Evolutionary conservation across 2,888 invertebrate genomes (phyloP).

Genomic region (Drosophila picticornis): DNA sequence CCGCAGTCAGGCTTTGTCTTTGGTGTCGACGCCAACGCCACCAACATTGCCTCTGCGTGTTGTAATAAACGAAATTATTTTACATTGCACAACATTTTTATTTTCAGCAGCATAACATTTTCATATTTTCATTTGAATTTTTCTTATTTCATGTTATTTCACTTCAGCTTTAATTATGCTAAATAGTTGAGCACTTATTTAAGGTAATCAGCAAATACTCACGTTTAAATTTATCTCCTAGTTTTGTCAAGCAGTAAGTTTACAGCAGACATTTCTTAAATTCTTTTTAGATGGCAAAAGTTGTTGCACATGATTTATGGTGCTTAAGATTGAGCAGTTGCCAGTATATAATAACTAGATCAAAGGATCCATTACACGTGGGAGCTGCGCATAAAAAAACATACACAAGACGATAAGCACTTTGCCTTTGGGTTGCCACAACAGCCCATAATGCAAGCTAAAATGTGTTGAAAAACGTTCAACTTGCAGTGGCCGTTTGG

Average conservation of each 20-base stretch:
- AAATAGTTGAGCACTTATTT: constrained; percentile 15
- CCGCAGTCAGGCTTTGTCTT: constrained; percentile 59
- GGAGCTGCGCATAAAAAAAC: constrained; percentile 14
- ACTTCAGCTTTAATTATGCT: constrained; percentile 49
- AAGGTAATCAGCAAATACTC: constrained; percentile 17
- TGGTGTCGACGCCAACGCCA: constrained; percentile 27
- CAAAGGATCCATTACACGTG: constrained; percentile 47
- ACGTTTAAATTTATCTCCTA: not conserved
- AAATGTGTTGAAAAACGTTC: constrained; percentile 63
- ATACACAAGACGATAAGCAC: constrained; percentile 62
- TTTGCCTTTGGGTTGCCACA: constrained; percentile 31
- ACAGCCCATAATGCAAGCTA: constrained; percentile 30
- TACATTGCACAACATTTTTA: constrained; percentile 51
- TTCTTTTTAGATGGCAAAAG: constrained; percentile 3
- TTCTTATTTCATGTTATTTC: constrained; percentile 6
- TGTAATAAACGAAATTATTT: constrained; percentile 74
- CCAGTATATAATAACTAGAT: constrained; percentile 57
- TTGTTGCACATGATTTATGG: constrained; percentile 52
- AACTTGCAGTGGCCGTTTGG: constrained; percentile 56
- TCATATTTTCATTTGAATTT: not conserved
- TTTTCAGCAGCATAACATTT: not conserved
- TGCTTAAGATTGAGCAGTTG: constrained; percentile 52
- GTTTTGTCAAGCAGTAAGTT: not conserved
- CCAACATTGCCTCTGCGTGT: constrained; percentile 37
- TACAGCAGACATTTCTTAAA: constrained; percentile 2